Evolutionary conservation across 2,113 vertebrate genomes (phyloP).

Genomic region (Perca fluviatilis): DNA sequence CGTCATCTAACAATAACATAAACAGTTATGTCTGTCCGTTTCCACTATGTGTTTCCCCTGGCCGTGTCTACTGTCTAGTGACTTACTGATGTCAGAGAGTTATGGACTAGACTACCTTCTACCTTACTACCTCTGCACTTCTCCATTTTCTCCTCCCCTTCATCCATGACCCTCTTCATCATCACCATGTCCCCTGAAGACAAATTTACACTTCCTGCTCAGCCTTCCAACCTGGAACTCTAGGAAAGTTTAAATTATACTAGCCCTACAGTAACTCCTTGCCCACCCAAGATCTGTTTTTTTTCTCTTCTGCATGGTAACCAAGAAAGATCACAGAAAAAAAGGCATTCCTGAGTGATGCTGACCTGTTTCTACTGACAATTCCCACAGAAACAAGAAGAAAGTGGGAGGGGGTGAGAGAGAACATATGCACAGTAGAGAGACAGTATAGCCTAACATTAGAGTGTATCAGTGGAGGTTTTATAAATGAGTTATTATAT

Average conservation of each 20-base stretch:
- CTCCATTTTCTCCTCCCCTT: not conserved
- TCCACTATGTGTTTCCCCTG: constrained; percentile 25
- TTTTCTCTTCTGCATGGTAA: constrained; percentile 7
- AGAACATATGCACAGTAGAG: not conserved
- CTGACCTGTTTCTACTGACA: constrained; percentile 43
- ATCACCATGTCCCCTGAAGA: not conserved
- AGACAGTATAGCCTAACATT: not conserved
- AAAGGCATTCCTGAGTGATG: constrained; percentile 45
- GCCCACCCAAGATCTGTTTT: constrained; percentile 3
- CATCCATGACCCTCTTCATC: not conserved
- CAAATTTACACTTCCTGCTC: not conserved
- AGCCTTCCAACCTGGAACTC: constrained; percentile 12
- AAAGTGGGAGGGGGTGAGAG: not conserved
- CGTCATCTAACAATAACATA: constrained; percentile 55
- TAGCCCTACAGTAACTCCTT: constrained; percentile 12
- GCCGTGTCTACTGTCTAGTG: constrained; percentile 24
- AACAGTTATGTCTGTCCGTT: constrained; percentile 54
- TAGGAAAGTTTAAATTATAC: constrained; percentile 9
- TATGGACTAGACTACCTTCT: not conserved
- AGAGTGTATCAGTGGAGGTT: not conserved
- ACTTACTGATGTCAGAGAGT: constrained; percentile 21
- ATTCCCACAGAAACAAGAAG: constrained; percentile 17
- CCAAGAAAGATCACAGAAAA: constrained; percentile 23
- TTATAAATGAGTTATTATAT: not conserved
- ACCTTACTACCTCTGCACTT: not conserved